Conservation (phyloP, 2,113 vertebrate species). For the Caracal caracal region DNA sequence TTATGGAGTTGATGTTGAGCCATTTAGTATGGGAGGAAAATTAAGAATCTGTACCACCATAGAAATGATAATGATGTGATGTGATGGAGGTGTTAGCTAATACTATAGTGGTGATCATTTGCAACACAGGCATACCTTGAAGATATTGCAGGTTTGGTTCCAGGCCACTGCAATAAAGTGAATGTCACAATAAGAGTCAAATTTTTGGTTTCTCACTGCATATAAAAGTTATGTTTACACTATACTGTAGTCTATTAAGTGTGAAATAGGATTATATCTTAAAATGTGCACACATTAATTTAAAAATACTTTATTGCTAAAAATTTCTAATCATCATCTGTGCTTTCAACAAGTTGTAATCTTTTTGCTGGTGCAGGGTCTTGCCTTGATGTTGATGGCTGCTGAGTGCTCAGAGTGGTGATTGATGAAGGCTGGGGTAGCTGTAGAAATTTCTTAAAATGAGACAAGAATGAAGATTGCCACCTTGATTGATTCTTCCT, state of each 20-base stretch:
- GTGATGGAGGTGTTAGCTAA: neutral
- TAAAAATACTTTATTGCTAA: neutral
- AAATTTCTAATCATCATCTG: neutral
- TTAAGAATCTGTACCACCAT: neutral
- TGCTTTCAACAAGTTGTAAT: neutral
- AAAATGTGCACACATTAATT: neutral
- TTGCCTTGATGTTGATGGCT: neutral
- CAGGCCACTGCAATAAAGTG: neutral
- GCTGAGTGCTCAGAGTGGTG: neutral
- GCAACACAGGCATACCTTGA: neutral
- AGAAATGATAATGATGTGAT: neutral
- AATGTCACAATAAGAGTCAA: neutral
- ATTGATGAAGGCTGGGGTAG: neutral
- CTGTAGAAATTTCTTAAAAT: neutral
- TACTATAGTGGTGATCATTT: neutral
- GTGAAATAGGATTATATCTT: neutral
- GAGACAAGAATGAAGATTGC: neutral
- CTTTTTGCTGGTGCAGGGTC: neutral
- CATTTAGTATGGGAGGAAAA: neutral
- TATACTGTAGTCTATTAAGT: neutral
- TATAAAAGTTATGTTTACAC: neutral
- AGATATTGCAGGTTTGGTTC: neutral
- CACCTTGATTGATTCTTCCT: neutral
- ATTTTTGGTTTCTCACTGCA: neutral
- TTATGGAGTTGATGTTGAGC: neutral